Percentiles rank a stretch among this genome's conserved stretches.
Conservation (phyloP, 2,113 vertebrate species). For the Archocentrus centrarchus region DNA sequence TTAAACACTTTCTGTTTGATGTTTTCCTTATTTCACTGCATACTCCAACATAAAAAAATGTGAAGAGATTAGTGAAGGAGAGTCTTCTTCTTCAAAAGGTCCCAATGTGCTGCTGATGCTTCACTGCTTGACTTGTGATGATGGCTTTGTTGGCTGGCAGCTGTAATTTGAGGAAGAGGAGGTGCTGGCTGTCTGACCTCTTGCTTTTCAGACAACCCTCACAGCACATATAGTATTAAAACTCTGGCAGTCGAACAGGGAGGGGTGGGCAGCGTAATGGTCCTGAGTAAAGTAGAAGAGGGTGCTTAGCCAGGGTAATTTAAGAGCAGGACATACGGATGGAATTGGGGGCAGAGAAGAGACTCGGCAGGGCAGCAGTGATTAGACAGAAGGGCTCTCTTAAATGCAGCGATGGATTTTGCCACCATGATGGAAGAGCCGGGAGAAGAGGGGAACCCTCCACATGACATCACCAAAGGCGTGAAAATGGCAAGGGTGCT, state of each 20-base stretch:
- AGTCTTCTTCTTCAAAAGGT: conserved; percentile 47
- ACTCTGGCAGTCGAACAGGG: conserved; percentile 53
- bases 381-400: conserved; percentile 81
- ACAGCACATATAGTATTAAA: conserved; percentile 45
- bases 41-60: conserved; percentile 1
- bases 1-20: conserved; percentile 20
- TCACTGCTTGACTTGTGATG: conserved; percentile 42
- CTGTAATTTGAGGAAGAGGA: conserved; percentile 75
- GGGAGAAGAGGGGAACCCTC: conserved; percentile 4
- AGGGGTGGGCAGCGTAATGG: conserved; percentile 61
- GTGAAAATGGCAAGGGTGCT: conserved; percentile 43
- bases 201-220: conserved; percentile 51
- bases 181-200: conserved; percentile 58
- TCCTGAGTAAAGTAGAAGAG: conserved; percentile 65
- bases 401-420: conserved; percentile 71
- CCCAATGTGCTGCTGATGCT: conserved; percentile 37
- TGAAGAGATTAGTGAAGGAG: conserved; percentile 35
- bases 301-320: conserved; percentile 79
- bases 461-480: conserved; percentile 53
- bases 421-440: conserved; percentile 51
- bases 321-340: conserved; percentile 75
- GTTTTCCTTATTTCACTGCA: conserved; percentile 9
- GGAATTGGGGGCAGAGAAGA: conserved; percentile 75
- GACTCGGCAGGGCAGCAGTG: conserved; percentile 72
- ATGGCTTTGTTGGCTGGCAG: conserved; percentile 50